Base-by-base conservation (phyloP, 2,113 vertebrate species). In the Zootoca vivipara region DNA sequence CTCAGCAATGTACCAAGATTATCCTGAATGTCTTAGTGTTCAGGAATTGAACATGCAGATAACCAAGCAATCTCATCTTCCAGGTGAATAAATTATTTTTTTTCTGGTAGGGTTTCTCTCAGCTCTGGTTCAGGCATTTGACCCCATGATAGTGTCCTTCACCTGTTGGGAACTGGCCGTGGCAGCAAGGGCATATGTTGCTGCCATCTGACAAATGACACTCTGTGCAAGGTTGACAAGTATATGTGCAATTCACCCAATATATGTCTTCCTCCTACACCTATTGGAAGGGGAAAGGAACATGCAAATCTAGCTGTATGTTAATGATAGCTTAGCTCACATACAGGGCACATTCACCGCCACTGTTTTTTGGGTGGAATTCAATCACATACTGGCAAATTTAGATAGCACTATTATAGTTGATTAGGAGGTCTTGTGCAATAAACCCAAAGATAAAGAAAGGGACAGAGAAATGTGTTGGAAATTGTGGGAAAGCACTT, bases 31-130 rank as follows among this genome's bases (percentile, higher is more conserved):
- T 58, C 4, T 20, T 64, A 65, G 20, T 46, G 1, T 15, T 52
- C 3, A 70, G n/a, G 15, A 84, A 52, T 87, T 83, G n/a, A 79
- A 85, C 83, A 24, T 91, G 38, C 73, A 70, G 35, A 83, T 69
- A 52, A 65, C 18, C 30, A 89, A 87, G 64, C 81, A 91, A 52
- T 69, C 65, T n/a, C 87, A 73, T 15, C 15, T 83, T 79, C 16
- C 38, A 79, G 56, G 3, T 88, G 13, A 33, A 10, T 20, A 75
- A 78, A 38, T 67, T 82, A 10, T 18, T 20, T 22, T 56, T 73
- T 72, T 42, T 33, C 28, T 46, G 26, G 20, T 56, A 56, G 5
- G 42, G 12, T 69, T 72, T 62, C n/a, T 74, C 69, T 58, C 18
- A n/a, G 24, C 3, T 26, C 64, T 24, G 8, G 38, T 52, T 70